phyloP scores from a whole-genome alignment of 2,113 vertebrate species.

The Furnarius figulus region DNA sequence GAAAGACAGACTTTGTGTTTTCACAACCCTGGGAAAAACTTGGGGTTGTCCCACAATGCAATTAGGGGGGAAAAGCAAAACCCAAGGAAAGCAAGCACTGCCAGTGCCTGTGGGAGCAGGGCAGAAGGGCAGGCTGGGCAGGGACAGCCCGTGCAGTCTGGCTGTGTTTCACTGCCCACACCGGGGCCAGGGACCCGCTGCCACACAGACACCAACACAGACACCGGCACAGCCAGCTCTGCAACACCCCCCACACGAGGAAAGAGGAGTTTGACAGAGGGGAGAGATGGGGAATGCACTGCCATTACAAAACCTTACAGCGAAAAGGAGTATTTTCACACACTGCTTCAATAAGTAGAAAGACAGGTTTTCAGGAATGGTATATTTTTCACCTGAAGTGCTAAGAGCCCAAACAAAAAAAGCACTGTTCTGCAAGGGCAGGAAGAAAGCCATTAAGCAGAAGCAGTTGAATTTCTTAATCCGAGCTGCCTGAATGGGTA shows the following conservation, averaged over 20 bases:
- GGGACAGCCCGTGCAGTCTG: no score
- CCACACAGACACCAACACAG: background rate
- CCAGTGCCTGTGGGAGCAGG: no score
- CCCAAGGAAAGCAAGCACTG: background rate
- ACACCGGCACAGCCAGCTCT: no score
- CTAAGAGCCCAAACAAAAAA: slow-evolving; percentile 17
- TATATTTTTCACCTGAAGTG: background rate
- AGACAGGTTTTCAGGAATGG: slow-evolving; percentile 28
- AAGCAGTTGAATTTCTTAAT: slow-evolving; percentile 5
- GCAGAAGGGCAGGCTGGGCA: no score
- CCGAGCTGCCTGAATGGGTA: background rate
- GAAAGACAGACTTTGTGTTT: background rate
- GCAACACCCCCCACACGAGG: background rate
- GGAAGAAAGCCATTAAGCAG: background rate
- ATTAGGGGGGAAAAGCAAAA: background rate
- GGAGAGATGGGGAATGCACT: background rate
- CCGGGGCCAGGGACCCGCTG: background rate
- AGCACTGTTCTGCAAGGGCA: background rate
- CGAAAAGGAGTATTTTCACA: background rate
- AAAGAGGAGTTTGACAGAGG: background rate
- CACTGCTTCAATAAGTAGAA: background rate
- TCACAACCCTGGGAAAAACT: slow-evolving; percentile 43
- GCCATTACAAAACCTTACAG: background rate
- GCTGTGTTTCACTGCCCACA: no score
- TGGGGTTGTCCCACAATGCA: background rate